A percentile compares a stretch with the other conserved stretches of the same genome.
Conservation (phyloP, 2,113 vertebrate genomes). For the Lamprologus sp. region DNA sequence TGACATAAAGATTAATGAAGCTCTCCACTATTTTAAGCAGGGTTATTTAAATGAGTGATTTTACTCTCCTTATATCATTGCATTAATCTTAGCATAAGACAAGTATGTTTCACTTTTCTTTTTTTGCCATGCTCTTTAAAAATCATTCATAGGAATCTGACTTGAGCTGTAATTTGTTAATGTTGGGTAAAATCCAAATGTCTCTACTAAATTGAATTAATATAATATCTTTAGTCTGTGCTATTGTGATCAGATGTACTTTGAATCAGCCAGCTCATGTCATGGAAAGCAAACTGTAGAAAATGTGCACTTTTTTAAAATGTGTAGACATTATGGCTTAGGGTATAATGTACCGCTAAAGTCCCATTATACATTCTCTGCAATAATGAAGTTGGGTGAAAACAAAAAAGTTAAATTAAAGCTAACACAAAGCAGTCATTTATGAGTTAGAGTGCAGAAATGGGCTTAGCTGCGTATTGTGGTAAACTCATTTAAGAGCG, state of each 20-base stretch:
- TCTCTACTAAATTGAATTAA: background rate
- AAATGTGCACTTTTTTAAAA: background rate
- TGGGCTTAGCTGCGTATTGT: background rate
- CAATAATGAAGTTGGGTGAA: background rate
- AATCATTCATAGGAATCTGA: background rate
- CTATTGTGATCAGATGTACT: constrained; percentile 3
- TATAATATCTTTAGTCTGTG: background rate
- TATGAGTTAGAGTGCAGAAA: background rate
- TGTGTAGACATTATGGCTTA: background rate
- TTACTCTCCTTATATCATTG: constrained; percentile 51
- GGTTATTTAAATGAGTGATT: constrained; percentile 70
- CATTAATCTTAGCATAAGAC: constrained; percentile 53
- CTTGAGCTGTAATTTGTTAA: background rate
- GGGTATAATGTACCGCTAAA: background rate
- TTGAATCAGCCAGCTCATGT: background rate
- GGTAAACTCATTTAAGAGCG: background rate
- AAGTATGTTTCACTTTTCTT: constrained; percentile 25
- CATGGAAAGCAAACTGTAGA: background rate
- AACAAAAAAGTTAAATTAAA: background rate
- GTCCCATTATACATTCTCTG: background rate
- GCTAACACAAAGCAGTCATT: background rate
- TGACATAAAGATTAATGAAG: constrained; percentile 71
- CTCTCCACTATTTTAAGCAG: constrained; percentile 69
- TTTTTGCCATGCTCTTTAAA: background rate
- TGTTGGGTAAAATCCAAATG: constrained; percentile 14